phyloP scores from a whole-genome alignment of 2,888 invertebrate species.

The Eutolmus rufibarbis region DNA sequence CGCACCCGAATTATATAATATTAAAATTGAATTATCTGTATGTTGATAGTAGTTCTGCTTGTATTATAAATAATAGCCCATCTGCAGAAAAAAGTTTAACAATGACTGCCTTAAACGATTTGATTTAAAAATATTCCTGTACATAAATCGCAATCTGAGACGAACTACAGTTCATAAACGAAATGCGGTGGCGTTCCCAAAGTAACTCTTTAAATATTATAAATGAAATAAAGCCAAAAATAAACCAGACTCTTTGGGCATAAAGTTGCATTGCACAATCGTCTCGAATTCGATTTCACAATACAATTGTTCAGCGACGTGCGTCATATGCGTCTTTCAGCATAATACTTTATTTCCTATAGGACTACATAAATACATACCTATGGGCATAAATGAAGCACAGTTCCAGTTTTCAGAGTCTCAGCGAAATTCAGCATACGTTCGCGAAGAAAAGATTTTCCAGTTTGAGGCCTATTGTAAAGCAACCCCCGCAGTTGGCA shows the following conservation, averaged over 20 bases:
- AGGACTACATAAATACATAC: not conserved
- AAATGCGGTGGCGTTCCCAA: not conserved
- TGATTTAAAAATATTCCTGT: not conserved
- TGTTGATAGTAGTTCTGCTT: too few relatives aligned
- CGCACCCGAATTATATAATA: too few relatives aligned
- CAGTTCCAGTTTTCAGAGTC: not conserved
- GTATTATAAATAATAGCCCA: too few relatives aligned
- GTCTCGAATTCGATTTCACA: slow-evolving; percentile 11
- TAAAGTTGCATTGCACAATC: not conserved
- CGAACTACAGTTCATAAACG: not conserved
- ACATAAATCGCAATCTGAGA: not conserved
- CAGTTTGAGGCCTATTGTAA: not conserved
- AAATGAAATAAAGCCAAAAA: not conserved
- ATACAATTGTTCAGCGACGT: slow-evolving; percentile 11
- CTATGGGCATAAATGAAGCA: not conserved
- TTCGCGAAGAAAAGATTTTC: slow-evolving; percentile 15
- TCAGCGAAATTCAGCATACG: not conserved
- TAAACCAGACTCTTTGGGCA: not conserved
- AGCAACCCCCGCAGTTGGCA: slow-evolving; percentile 22
- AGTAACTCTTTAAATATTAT: not conserved
- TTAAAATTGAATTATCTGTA: too few relatives aligned
- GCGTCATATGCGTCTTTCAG: slow-evolving; percentile 31
- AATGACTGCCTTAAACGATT: not conserved
- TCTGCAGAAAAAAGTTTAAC: not conserved
- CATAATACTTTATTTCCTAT: not conserved